Evolutionary conservation across 2,113 vertebrate genomes (phyloP).

Genomic region (Atractosteus spatula): DNA sequence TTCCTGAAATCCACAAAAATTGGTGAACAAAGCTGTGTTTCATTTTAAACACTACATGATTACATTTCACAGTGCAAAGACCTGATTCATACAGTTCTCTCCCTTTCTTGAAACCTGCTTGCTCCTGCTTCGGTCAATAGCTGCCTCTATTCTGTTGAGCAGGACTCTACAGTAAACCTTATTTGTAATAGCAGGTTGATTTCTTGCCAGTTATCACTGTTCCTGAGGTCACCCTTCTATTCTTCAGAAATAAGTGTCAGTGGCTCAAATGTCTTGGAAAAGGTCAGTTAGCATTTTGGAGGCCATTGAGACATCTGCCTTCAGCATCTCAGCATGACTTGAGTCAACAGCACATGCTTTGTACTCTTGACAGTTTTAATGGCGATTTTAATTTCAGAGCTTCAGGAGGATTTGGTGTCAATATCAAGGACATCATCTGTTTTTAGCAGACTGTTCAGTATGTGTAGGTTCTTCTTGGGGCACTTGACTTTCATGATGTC

Average conservation of each 20-base stretch:
- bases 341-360: background rate
- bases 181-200: background rate
- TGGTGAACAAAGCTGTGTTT: background rate
- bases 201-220: background rate
- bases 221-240: background rate
- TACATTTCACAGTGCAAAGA: background rate
- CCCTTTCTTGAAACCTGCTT: background rate
- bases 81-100: background rate
- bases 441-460: too few species aligned
- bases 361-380: background rate
- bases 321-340: constrained; percentile 9
- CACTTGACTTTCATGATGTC: too few species aligned
- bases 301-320: constrained; percentile 3
- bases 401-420: too few species aligned
- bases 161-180: constrained; percentile 1
- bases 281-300: constrained; percentile 7
- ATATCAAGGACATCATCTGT: too few species aligned
- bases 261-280: constrained; percentile 11
- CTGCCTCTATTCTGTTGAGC: background rate
- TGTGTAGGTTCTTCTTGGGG: too few species aligned
- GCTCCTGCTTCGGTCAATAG: background rate
- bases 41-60: background rate
- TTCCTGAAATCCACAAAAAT: constrained; percentile 10
- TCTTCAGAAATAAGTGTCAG: background rate
- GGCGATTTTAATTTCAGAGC: too few species aligned